Conservation (phyloP, 2,888 invertebrate genomes). For the Scaptomyza caliginosa region DNA sequence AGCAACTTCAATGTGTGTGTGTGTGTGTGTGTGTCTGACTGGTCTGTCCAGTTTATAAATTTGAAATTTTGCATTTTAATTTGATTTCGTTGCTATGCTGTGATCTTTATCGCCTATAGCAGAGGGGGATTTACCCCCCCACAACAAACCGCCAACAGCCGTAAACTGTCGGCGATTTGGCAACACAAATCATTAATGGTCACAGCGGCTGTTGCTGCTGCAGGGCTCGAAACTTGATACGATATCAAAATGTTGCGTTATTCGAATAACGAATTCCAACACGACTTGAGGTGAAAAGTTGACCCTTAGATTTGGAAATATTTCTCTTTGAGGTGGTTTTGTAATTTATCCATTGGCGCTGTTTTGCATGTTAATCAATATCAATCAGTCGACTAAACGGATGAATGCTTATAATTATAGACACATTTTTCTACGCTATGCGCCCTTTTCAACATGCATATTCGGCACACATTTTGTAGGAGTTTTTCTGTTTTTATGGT, state of each 20-base stretch:
- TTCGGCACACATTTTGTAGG: constrained; percentile 41
- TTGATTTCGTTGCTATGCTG: constrained; percentile 53
- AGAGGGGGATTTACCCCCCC: constrained; percentile 11
- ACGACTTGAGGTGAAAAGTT: constrained; percentile 51
- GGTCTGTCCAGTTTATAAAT: constrained; percentile 20
- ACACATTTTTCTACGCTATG: constrained; percentile 17
- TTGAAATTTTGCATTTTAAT: constrained; percentile 66
- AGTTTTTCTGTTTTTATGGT: background rate
- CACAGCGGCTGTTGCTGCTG: constrained; percentile 12
- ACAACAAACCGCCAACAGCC: background rate
- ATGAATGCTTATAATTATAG: constrained; percentile 64
- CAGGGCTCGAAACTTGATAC: constrained; percentile 49
- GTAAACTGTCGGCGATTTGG: constrained; percentile 46
- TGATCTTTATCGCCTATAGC: constrained; percentile 54
- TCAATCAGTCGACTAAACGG: constrained; percentile 55
- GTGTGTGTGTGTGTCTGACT: constrained; percentile 21
- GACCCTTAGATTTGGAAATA: constrained; percentile 51
- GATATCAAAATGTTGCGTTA: constrained; percentile 46
- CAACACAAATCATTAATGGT: constrained; percentile 63
- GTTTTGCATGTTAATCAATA: constrained; percentile 69
- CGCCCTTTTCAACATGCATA: constrained; percentile 56
- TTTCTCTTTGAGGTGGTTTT: constrained; percentile 53
- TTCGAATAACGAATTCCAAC: constrained; percentile 54
- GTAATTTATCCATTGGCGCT: constrained; percentile 63
- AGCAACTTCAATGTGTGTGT: constrained; percentile 13